Base-by-base conservation (phyloP, 1,140 invertebrate species). In the Zeugodacus cucurbitae region DNA sequence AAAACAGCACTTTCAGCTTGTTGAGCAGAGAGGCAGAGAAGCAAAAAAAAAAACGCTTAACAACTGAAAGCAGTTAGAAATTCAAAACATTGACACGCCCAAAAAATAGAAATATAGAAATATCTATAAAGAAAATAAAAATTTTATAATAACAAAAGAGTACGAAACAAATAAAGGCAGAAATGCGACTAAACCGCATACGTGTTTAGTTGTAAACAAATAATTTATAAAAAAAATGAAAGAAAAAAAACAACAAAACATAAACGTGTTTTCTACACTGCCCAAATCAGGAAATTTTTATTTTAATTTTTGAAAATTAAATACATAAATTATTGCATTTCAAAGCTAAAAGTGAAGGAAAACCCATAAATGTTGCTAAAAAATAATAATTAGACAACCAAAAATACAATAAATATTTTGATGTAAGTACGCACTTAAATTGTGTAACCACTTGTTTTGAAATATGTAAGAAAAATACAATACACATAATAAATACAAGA, bases 251-350 rank as follows among this genome's bases (percentile, higher is more conserved):
- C 41, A 86, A 86, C 17, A 20, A 59, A 87, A 37, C 26, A 34
- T 5, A 64, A 58, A 87, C 82, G 26, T 86, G 44, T 86, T 86
- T 86, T 86, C 26, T 29, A 59, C 82, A 86, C 44, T 57, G 57
- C 82, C 82, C 82, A 86, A 57, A 86, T 86, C 44, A 86, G 57
- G 48, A 41, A 86, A 85, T 26, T 85, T 32, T 86, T 54, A 54
- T 41, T 44, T 20, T n/a, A n/a, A n/a, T n/a, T 86, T 57, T 57
- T 57, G 29, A 86, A 57, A 86, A 54, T 54, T 86, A 57, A 57
- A 59, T 48, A 85, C 32, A 44, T 41, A 78, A 64, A 85, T 20
- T 48, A 67, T 54, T 54, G 59, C n/a, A 82, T 44, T 67, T 48
- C 29, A 86, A 64, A 88, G n/a, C 8, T 20, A 86, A 88, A 67